Conservation (phyloP, 1,140 invertebrate genomes). For the Lordiphosa stackelbergi region DNA sequence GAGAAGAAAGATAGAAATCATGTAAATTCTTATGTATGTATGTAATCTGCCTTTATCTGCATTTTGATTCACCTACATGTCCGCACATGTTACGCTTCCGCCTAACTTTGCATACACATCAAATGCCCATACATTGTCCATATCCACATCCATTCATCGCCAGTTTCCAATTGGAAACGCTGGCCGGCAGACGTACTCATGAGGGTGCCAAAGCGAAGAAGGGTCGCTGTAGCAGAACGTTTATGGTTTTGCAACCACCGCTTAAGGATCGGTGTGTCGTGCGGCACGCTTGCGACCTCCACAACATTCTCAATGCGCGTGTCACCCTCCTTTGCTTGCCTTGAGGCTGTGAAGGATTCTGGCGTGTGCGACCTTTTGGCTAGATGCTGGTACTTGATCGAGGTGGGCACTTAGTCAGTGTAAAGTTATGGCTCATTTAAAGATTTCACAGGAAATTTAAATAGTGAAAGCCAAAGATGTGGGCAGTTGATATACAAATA, state of each 20-base stretch:
- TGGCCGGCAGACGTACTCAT: conserved; percentile 32
- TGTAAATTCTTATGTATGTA: not conserved
- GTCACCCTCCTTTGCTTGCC: conserved; percentile 37
- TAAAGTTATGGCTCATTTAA: conserved; percentile 40
- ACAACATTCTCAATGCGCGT: conserved; percentile 44
- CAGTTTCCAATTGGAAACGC: conserved; percentile 44
- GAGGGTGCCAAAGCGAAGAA: conserved; percentile 24
- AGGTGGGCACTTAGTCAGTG: conserved; percentile 24
- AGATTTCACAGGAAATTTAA: conserved; percentile 46
- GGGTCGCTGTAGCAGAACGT: not conserved
- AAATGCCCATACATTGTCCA: conserved; percentile 3
- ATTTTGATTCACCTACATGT: conserved; percentile 42
- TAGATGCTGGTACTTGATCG: conserved; percentile 59
- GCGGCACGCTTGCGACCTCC: conserved; percentile 44
- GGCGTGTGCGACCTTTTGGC: conserved; percentile 63
- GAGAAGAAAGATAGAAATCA: too few species aligned
- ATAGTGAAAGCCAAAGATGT: conserved; percentile 23
- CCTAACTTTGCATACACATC: conserved; percentile 21
- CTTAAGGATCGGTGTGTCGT: conserved; percentile 15
- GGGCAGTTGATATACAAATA: conserved; percentile 17
- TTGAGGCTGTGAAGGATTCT: conserved; percentile 18
- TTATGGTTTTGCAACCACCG: conserved; percentile 35
- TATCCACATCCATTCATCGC: not conserved
- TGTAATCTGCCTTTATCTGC: not conserved
- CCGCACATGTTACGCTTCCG: conserved; percentile 42